Evolutionary conservation across 2,797 vertebrate species (phyloP).

Genomic region (Urosaurus nigricauda): DNA sequence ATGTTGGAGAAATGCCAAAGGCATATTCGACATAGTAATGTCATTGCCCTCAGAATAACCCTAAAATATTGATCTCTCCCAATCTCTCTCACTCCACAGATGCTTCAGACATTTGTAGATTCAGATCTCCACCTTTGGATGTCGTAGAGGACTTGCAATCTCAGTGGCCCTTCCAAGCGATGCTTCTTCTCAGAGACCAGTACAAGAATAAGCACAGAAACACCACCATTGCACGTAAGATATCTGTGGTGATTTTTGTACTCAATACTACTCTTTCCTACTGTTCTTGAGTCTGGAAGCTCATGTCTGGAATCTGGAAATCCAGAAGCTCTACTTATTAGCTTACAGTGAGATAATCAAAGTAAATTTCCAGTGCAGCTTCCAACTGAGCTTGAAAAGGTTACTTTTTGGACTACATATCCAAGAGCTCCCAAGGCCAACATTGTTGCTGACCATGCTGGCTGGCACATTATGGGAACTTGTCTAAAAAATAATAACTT

Average conservation of each 20-base stretch:
- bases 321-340: background rate
- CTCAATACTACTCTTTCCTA: background rate
- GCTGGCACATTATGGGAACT: background rate
- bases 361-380: background rate
- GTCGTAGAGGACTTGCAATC: constrained; percentile 79
- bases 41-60: background rate
- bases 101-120: constrained; percentile 75
- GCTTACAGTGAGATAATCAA: background rate
- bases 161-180: constrained; percentile 84
- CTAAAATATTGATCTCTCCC: background rate
- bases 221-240: constrained; percentile 88
- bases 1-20: background rate
- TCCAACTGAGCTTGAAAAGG: no score
- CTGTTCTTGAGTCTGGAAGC: background rate
- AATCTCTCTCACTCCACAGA: background rate
- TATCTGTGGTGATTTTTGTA: background rate
- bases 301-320: background rate
- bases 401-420: background rate
- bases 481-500: background rate
- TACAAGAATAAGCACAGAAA: constrained; percentile 76
- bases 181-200: constrained; percentile 81
- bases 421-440: background rate
- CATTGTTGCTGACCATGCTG: background rate
- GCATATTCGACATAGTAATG: background rate
- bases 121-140: constrained; percentile 64